Base-by-base conservation (phyloP, 30 jellyfish, hydroid and myxozoan species). In the Aurelia aurita region DNA sequence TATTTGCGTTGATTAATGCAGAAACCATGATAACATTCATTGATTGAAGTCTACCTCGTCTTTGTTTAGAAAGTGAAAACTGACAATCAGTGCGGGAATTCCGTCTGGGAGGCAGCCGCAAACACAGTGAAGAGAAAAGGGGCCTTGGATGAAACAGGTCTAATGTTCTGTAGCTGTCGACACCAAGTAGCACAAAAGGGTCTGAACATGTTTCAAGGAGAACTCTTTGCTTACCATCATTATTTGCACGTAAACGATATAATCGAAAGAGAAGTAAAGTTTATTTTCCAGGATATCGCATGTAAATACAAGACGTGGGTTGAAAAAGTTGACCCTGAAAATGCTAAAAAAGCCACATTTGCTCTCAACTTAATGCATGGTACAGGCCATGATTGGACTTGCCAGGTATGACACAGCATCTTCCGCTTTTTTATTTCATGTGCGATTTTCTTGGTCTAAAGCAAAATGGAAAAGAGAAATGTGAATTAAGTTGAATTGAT, bases 31-130 rank as follows among this genome's bases (percentile, higher is more conserved):
- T n/a, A n/a, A 6, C 13, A 35, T 35, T 35, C 10, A 35, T 35
- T 35, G 10, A 35, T 35, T 35, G 47, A 35, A 35, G 47, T 35
- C 47, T 35, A 3, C 47, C 47, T 35, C 10, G 47, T 35, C 47
- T 35, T 35, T 35, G 6, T 5, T 35, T 35, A 64, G 76, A 64
- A 64, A 64, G 32, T 64, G 47, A 64, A 64, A 39, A 69, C 29
- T 19, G 80, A 69, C 61, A 69, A 69, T 16, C 59, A 29, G 5
- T 69, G 80, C 20, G 80, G 80, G n/a, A 69, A 69, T 39, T 13
- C 34, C 61, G 59, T 69, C 26, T 69, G 80, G 76, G 80, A 69
- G 31, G 80, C 80, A 13, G 80, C 80, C 11, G 59, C 80, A 69
- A 69, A 34, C n/a, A 35, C 26, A 14, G 80, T 26, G n/a, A 29